Percentiles rank a stretch among this genome's conserved stretches.
Evolutionary conservation across 2,797 vertebrate genomes (phyloP).

Genomic region (Pitangus sulphuratus): DNA sequence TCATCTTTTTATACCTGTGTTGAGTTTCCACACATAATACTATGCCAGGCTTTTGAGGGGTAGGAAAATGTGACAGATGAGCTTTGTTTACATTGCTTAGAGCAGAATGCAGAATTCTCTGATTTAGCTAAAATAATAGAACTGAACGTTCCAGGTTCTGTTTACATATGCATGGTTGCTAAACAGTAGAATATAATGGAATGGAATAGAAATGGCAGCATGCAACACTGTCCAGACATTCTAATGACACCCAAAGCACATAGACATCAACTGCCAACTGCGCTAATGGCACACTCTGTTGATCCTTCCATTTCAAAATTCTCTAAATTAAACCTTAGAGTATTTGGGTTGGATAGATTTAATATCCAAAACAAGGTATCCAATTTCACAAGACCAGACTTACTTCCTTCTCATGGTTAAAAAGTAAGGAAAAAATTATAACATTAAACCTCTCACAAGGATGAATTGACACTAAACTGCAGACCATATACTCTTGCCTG

Average conservation of each 20-base stretch:
- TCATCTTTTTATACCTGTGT: neutral
- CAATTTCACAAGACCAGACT: neutral
- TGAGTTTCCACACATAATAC: neutral
- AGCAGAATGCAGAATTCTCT: neutral
- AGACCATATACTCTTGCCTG: neutral
- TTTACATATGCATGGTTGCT: neutral
- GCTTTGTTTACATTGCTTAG: neutral
- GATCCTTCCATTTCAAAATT: neutral
- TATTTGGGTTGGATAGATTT: neutral
- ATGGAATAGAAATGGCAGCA: neutral
- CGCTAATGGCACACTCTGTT: rapidly evolving
- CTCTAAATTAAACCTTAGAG: neutral
- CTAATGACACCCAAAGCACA: neutral
- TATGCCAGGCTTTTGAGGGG: neutral
- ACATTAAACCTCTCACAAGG: neutral
- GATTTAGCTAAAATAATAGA: neutral
- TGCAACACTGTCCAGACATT: neutral
- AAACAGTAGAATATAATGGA: neutral
- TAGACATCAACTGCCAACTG: neutral
- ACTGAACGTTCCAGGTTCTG: neutral
- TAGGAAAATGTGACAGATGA: neutral
- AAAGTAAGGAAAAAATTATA: neutral
- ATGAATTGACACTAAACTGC: neutral
- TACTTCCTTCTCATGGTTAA: neutral
- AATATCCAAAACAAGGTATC: neutral